Percentiles rank a stretch among this genome's conserved stretches.
Conservation (phyloP, 1,140 invertebrate species). For the Steinernema feltiae region DNA sequence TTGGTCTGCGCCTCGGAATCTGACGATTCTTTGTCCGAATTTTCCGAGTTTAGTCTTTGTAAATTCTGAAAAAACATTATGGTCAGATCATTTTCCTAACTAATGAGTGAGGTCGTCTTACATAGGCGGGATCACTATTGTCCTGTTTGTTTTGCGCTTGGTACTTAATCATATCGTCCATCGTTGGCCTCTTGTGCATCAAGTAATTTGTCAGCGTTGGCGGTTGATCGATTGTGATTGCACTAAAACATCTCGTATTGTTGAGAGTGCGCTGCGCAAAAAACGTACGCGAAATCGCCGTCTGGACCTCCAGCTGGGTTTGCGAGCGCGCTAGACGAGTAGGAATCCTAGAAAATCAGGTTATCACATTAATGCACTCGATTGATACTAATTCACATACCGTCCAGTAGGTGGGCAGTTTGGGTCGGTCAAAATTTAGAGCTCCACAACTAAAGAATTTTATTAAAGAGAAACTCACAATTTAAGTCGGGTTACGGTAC, state of each 20-base stretch:
- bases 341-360: not conserved
- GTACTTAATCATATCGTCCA: constrained; percentile 1
- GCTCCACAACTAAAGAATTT: not conserved
- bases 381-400: not conserved
- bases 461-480: not conserved
- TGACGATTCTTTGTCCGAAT: not conserved
- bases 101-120: no score
- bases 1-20: not conserved
- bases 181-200: not conserved
- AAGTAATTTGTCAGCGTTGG: constrained; percentile 4
- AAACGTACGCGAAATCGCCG: not conserved
- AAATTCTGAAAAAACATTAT: not conserved
- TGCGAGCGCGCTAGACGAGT: not conserved
- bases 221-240: constrained; percentile 1
- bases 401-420: not conserved
- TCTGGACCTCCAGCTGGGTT: constrained; percentile 4
- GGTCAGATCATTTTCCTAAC: not conserved
- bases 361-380: not conserved
- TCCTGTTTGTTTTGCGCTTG: not conserved
- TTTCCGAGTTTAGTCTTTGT: not conserved
- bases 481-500: not conserved
- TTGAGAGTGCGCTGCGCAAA: not conserved
- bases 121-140: not conserved
- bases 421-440: not conserved
- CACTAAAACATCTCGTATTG: not conserved